Evolutionary conservation across 2,113 vertebrate genomes (phyloP).

Genomic region (Sula dactylatra): DNA sequence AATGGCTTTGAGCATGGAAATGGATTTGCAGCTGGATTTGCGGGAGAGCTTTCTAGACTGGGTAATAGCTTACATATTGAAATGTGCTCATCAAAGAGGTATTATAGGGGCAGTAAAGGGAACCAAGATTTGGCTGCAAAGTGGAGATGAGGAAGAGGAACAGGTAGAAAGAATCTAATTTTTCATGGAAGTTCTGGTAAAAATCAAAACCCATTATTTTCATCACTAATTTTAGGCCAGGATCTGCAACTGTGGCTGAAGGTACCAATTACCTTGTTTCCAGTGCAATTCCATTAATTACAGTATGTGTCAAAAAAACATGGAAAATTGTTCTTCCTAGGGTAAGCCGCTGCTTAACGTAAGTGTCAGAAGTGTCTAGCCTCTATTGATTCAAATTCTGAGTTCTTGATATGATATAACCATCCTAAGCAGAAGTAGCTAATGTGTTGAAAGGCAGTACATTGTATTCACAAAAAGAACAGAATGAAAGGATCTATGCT

Average conservation of each 20-base stretch:
- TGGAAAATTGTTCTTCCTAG: not conserved
- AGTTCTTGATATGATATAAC: not conserved
- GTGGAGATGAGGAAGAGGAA: not conserved
- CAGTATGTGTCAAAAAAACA: not conserved
- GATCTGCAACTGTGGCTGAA: not conserved
- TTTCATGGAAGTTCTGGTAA: slow-evolving; percentile 19
- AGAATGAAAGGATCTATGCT: not conserved
- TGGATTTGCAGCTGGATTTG: slow-evolving; percentile 28
- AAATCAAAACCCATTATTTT: not conserved
- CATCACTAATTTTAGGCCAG: not conserved
- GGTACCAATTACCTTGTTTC: not conserved
- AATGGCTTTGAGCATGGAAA: slow-evolving; percentile 33
- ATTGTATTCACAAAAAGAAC: slow-evolving; percentile 25
- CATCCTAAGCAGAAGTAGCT: not conserved
- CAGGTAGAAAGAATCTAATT: not conserved
- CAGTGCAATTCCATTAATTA: not conserved
- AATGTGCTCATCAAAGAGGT: slow-evolving; percentile 6
- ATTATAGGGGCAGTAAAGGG: not conserved
- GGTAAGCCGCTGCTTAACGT: not conserved
- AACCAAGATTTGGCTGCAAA: not conserved
- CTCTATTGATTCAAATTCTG: not conserved
- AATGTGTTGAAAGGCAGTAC: not conserved
- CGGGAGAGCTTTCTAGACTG: not conserved
- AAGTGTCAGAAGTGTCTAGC: not conserved
- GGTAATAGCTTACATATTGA: not conserved